phyloP scores from a whole-genome alignment of 2,797 vertebrate genomes.

The Crocodylus rhombifer region DNA sequence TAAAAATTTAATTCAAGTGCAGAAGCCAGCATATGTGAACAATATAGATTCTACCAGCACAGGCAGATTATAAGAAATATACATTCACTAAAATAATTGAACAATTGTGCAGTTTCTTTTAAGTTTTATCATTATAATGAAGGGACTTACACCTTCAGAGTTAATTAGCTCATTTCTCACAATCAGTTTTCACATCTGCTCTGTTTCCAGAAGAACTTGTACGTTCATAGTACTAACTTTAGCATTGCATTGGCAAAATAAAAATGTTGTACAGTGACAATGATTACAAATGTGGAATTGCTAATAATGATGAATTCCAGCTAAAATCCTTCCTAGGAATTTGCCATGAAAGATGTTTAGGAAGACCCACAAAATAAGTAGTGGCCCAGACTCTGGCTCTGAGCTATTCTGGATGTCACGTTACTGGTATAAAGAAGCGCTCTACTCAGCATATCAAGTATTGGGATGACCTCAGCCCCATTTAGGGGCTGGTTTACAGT shows the following conservation, averaged over 20 bases:
- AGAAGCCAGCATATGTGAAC: background rate
- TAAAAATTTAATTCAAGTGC: slow-evolving; percentile 44
- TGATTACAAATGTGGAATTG: background rate
- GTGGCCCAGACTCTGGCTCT: background rate
- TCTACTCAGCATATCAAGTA: background rate
- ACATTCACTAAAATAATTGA: slow-evolving; percentile 38
- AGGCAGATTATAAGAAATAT: slow-evolving; percentile 43
- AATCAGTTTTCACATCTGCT: slow-evolving; percentile 63
- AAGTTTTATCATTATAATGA: slow-evolving; percentile 50
- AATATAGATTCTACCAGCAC: background rate
- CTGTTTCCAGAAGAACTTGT: slow-evolving; percentile 37
- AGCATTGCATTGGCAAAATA: background rate
- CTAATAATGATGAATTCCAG: background rate
- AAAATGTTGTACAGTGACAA: background rate
- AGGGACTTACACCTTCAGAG: slow-evolving; percentile 45
- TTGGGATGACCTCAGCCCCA: rapidly evolving
- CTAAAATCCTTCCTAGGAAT: background rate
- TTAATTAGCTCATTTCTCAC: slow-evolving; percentile 67
- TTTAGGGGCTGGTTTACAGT: background rate
- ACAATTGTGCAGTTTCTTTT: slow-evolving; percentile 25
- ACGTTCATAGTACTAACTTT: slow-evolving; percentile 2
- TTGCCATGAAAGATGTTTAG: background rate
- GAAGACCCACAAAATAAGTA: background rate
- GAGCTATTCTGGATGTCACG: too few relatives aligned
- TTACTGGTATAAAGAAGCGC: rapidly evolving